These are phyloP conservation scores for Episyrphus balteatus DNA, from an alignment of 1,140 invertebrate genomes.

Conservation along the genomic window DNA sequence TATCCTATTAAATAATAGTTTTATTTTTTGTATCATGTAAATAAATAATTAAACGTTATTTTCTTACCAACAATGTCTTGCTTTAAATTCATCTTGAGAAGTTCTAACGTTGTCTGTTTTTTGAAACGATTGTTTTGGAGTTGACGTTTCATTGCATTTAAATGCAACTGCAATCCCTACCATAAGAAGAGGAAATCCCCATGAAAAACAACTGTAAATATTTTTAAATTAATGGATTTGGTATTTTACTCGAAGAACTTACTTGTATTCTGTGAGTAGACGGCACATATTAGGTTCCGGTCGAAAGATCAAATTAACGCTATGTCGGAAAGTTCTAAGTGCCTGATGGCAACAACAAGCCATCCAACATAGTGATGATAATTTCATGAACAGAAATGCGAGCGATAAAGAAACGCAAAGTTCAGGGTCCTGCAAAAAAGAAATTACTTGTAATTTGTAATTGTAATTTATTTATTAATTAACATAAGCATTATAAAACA, in stretches of 20 bases:
- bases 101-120: too few species aligned
- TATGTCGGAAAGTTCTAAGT: constrained; percentile 37
- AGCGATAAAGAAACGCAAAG: constrained; percentile 50
- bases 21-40: too few species aligned
- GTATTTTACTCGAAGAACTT: too few species aligned
- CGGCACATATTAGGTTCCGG: constrained; percentile 31
- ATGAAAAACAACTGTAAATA: constrained; percentile 39
- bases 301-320: constrained; percentile 30
- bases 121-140: too few species aligned
- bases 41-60: too few species aligned
- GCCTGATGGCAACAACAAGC: constrained; percentile 50
- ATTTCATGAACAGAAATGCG: constrained; percentile 48
- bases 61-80: too few species aligned
- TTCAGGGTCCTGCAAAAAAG: constrained; percentile 44
- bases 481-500: too few species aligned
- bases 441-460: too few species aligned
- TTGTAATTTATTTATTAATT: too few species aligned
- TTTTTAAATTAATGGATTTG: background rate
- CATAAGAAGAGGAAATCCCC: constrained; percentile 38
- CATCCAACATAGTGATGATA: constrained; percentile 52
- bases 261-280: constrained; percentile 26
- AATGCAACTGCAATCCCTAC: constrained; percentile 22
- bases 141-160: constrained; percentile 5
- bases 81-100: too few species aligned
- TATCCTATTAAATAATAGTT: constrained; percentile 30